Conservation (phyloP, 1,140 invertebrate species). For the Drosophila ananassae region DNA sequence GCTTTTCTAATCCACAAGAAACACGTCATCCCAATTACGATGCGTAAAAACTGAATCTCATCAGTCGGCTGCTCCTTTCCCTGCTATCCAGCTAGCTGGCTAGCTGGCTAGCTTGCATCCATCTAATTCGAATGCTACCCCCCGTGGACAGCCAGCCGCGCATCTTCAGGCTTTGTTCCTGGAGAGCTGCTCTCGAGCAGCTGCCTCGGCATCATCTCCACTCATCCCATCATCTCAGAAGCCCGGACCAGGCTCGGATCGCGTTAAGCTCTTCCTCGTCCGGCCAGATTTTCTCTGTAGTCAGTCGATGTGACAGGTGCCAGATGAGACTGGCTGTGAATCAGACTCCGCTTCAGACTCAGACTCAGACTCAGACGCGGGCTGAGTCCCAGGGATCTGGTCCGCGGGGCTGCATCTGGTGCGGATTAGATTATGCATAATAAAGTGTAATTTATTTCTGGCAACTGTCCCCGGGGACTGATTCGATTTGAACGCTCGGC, state of each 20-base stretch:
- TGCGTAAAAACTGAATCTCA: conserved; percentile 8
- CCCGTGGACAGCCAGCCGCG: conserved; percentile 11
- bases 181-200: conserved; percentile 14
- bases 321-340: conserved; percentile 22
- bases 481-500: conserved; percentile 2
- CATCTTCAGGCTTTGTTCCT: background rate
- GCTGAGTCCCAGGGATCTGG: background rate
- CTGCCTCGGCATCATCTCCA: conserved; percentile 21
- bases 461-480: conserved; percentile 50
- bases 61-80: background rate
- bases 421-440: conserved; percentile 82
- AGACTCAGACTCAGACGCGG: background rate
- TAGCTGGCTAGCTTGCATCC: background rate
- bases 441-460: conserved; percentile 82
- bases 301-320: conserved; percentile 46
- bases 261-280: conserved; percentile 28
- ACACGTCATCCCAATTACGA: background rate
- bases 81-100: background rate
- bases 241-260: conserved; percentile 3
- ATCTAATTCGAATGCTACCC: conserved; percentile 24
- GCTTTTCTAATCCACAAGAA: background rate
- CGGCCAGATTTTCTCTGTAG: conserved; percentile 3
- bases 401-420: conserved; percentile 61
- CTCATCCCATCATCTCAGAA: conserved; percentile 7
- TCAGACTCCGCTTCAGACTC: background rate